Percentiles rank a stretch among this genome's conserved stretches.
These are phyloP conservation scores for Coecobrya sp. DNA, from an alignment of 2,888 invertebrate species.

Conservation along the genomic window DNA sequence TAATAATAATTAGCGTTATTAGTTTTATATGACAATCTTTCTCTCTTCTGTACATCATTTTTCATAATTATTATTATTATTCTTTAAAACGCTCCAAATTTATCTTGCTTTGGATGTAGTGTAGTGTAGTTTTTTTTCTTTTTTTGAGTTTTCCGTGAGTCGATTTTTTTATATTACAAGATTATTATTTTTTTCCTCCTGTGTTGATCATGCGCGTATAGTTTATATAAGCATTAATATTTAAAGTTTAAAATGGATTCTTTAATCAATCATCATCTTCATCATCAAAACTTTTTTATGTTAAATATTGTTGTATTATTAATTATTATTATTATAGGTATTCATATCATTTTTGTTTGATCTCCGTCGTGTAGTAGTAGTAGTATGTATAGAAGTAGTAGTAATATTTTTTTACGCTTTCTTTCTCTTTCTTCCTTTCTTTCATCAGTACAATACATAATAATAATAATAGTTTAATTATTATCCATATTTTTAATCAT, in stretches of 20 bases:
- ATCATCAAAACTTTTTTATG: constrained; percentile 38
- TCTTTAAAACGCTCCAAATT: background rate
- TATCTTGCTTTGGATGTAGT: background rate
- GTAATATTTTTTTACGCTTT: no score
- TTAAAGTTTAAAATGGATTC: background rate
- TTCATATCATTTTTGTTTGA: constrained; percentile 1
- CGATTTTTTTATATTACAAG: constrained; percentile 11
- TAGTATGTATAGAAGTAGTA: no score
- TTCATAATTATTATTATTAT: no score
- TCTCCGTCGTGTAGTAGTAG: constrained; percentile 32
- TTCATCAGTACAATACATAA: background rate
- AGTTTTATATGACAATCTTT: background rate
- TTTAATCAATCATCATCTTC: constrained; percentile 33
- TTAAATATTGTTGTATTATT: no score
- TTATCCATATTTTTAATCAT: no score
- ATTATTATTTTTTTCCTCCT: no score
- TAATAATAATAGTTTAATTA: background rate
- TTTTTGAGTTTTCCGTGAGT: background rate
- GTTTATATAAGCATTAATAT: background rate
- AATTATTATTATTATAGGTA: constrained; percentile 26
- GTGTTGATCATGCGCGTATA: background rate
- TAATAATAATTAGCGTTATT: no score
- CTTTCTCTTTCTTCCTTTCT: background rate
- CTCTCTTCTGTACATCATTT: background rate
- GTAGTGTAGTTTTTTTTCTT: background rate